Percentiles rank a stretch among this genome's conserved stretches.
phyloP scores from a whole-genome alignment of 2,113 vertebrate genomes.

The Pipra filicauda region DNA sequence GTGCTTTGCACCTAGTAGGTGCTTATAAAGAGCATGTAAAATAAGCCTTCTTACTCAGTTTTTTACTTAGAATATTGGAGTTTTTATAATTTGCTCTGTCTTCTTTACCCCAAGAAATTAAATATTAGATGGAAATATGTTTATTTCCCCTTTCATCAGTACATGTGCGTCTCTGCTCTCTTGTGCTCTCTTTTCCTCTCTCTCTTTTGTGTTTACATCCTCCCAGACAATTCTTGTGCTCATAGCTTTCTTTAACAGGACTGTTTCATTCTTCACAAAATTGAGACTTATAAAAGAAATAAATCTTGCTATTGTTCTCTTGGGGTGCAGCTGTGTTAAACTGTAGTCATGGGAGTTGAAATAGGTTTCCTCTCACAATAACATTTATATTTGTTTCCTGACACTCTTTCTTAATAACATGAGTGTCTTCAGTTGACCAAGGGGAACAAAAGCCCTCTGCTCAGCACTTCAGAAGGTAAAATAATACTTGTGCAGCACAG shows the following conservation, averaged over 20 bases:
- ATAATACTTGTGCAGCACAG: background rate
- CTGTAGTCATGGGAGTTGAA: slow-evolving; percentile 51
- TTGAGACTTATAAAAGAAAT: slow-evolving; percentile 61
- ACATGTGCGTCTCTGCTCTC: background rate
- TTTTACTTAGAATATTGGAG: background rate
- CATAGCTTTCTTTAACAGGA: slow-evolving; percentile 20
- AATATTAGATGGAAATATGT: background rate
- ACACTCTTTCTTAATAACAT: slow-evolving; percentile 46
- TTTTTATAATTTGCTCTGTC: background rate
- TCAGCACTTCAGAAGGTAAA: slow-evolving; percentile 29
- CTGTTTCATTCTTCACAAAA: slow-evolving; percentile 34
- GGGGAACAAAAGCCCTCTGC: background rate
- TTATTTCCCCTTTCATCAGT: background rate
- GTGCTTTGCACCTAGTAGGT: background rate
- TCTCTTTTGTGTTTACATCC: background rate
- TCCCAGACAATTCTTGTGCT: background rate
- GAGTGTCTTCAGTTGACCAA: slow-evolving; percentile 57
- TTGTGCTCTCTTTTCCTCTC: background rate
- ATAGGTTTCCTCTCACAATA: slow-evolving; percentile 61
- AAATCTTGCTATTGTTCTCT: slow-evolving; percentile 60
- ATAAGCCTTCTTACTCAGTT: background rate
- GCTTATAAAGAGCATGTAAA: background rate
- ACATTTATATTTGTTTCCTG: slow-evolving; percentile 60
- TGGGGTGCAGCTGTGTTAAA: slow-evolving; percentile 53
- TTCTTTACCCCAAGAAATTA: background rate